Conservation (phyloP, 2,888 invertebrate species). For the Callyntrura guangdongensis region DNA sequence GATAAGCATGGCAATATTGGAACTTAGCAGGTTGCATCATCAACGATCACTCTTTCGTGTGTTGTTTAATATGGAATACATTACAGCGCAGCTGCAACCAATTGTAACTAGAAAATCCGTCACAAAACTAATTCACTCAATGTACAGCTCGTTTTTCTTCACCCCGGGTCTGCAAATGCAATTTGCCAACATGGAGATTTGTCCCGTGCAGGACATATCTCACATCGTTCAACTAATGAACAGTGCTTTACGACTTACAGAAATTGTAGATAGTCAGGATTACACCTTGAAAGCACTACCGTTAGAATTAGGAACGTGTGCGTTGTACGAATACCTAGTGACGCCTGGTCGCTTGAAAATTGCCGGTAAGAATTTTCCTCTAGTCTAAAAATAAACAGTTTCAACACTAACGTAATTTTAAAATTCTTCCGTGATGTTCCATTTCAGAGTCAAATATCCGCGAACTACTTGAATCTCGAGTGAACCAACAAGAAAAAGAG, state of each 20-base stretch:
- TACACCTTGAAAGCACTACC: constrained; percentile 50
- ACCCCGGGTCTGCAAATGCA: constrained; percentile 60
- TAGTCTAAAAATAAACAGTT: neutral
- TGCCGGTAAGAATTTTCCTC: constrained; percentile 17
- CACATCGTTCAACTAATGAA: constrained; percentile 62
- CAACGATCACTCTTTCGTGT: constrained; percentile 76
- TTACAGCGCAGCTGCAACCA: constrained; percentile 52
- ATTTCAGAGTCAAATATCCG: constrained; percentile 50
- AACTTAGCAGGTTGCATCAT: constrained; percentile 74
- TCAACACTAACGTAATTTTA: neutral
- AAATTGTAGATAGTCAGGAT: constrained; percentile 61
- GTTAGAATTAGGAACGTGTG: constrained; percentile 58
- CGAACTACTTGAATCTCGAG: constrained; percentile 31
- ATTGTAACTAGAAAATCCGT: constrained; percentile 24
- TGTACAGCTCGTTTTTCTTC: constrained; percentile 53
- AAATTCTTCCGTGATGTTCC: neutral
- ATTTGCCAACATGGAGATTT: constrained; percentile 64
- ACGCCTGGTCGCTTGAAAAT: constrained; percentile 16
- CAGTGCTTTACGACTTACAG: constrained; percentile 26
- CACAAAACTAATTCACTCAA: constrained; percentile 24
- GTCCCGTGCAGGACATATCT: constrained; percentile 50
- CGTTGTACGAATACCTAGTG: constrained; percentile 59
- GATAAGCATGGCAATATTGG: constrained; percentile 74
- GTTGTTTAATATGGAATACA: constrained; percentile 65
- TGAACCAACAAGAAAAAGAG: constrained; percentile 70